Base-by-base conservation (phyloP, 2,113 vertebrate species). In the Paratilapia polleni region DNA sequence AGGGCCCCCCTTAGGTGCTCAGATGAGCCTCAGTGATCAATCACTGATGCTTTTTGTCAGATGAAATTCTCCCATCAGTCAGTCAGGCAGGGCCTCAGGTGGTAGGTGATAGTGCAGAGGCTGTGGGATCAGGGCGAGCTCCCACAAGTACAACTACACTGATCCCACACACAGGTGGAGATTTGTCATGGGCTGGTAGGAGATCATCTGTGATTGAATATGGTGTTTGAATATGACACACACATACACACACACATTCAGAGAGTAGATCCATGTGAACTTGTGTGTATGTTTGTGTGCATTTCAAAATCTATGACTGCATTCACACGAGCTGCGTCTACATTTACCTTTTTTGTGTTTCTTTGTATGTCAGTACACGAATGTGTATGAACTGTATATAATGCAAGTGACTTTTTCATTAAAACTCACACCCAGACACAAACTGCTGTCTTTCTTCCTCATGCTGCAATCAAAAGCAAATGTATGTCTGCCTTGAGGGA, bases 91-190 rank as follows among this genome's bases (percentile, higher is more conserved):
- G 86, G 92, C 90, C 92, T 91, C 88, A 84, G 94, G 94, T 94
- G 92, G 64, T 92, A 85, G 91, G 88, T 91, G 92, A 91, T 88
- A 87, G 92, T 91, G 91, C 90, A 89, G 82, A 82, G 88, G 86
- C 89, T 93, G 87, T 89, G 89, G 84, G 91, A 94, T 91, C 91
- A 91, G 90, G 90, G 77, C 94, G 81, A 92, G 91, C 92, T 94
- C 88, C 88, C 91, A 95, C 94, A 94, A 92, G 94, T 91, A 91
- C 88, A 90, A 86, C 88, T 91, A 89, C 88, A 91, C 92, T 94
- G 92, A 95, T 94, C 94, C 91, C 85, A 89, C 87, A 93, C 92
- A 91, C 93, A 93, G 93, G 92, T 91, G 93, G 92, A 92, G 92
- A 95, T 95, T 94, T 94, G 91, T 94, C 90, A 93, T 80, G 90